These are phyloP conservation scores for Rhipidura dahli DNA, from an alignment of 2,113 vertebrate genomes.

Conservation along the genomic window DNA sequence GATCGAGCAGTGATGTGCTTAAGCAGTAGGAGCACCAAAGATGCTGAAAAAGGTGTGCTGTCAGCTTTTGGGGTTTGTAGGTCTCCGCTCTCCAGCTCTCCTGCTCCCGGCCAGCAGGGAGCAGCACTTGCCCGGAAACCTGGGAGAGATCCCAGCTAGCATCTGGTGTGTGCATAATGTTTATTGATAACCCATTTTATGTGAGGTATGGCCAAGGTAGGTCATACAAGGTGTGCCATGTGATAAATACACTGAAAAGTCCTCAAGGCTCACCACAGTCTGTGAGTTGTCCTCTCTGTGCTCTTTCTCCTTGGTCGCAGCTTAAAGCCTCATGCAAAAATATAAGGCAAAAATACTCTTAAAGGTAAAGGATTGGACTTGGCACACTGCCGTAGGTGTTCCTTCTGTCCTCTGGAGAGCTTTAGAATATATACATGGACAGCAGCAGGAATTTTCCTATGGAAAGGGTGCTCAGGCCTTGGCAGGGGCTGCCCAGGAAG, in stretches of 20 bases:
- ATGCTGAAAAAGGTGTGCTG: too few relatives aligned
- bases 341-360: not conserved
- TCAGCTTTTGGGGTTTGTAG: not conserved
- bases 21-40: not conserved
- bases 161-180: not conserved
- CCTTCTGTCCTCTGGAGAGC: not conserved
- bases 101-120: slow-evolving; percentile 46
- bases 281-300: not conserved
- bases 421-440: not conserved
- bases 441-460: not conserved
- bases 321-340: not conserved
- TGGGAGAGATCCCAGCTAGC: accelerated
- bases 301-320: not conserved
- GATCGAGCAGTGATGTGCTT: not conserved
- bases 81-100: not conserved
- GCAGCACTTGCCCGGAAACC: not conserved
- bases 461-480: not conserved
- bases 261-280: not conserved
- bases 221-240: not conserved
- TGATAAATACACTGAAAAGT: not conserved
- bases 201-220: not conserved
- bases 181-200: too few relatives aligned
- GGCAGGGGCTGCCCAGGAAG: not conserved
- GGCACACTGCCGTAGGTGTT: not conserved
- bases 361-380: not conserved